Percentiles rank a stretch among this genome's conserved stretches.
Evolutionary conservation across 2,888 invertebrate genomes (phyloP).

Genomic region (Microdon myrmicae): DNA sequence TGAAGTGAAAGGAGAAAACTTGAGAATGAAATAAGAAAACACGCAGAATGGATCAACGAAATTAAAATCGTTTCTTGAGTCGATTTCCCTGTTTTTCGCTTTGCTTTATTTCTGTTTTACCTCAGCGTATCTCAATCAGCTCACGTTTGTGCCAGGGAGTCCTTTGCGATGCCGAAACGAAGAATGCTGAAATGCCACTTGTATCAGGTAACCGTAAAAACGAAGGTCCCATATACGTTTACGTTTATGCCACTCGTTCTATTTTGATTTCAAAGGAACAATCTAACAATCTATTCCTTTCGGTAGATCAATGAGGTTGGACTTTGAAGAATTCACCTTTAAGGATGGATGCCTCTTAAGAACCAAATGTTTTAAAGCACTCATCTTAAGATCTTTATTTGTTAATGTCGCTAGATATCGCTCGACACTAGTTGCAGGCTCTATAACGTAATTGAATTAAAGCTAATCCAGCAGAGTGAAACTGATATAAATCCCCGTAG

Average conservation of each 20-base stretch:
- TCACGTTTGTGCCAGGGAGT: slow-evolving; percentile 34
- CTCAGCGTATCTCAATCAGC: slow-evolving; percentile 19
- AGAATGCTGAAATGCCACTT: slow-evolving; percentile 32
- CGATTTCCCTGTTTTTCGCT: neutral
- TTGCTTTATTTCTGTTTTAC: neutral
- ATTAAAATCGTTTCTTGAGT: slow-evolving; percentile 48
- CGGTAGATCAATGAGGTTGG: neutral
- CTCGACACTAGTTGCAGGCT: too few species aligned
- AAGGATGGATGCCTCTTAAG: slow-evolving; percentile 30
- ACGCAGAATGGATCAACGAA: slow-evolving; percentile 47
- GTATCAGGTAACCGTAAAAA: slow-evolving; percentile 37
- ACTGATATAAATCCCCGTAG: too few species aligned
- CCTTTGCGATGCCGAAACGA: slow-evolving; percentile 27
- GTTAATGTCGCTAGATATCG: too few species aligned
- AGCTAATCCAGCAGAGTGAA: too few species aligned
- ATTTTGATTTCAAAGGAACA: slow-evolving; percentile 13
- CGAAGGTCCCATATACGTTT: slow-evolving; percentile 14
- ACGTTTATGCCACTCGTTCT: slow-evolving; percentile 22
- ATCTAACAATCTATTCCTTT: slow-evolving; percentile 8
- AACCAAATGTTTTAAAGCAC: slow-evolving; percentile 21
- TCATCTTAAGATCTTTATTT: too few species aligned
- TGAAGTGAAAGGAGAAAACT: slow-evolving; percentile 18
- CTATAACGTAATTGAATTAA: slow-evolving; percentile 47
- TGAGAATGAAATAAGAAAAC: slow-evolving; percentile 27
- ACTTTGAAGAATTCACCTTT: slow-evolving; percentile 42